Base-by-base conservation (phyloP, 2,113 vertebrate species). In the Onychostruthus taczanowskii region DNA sequence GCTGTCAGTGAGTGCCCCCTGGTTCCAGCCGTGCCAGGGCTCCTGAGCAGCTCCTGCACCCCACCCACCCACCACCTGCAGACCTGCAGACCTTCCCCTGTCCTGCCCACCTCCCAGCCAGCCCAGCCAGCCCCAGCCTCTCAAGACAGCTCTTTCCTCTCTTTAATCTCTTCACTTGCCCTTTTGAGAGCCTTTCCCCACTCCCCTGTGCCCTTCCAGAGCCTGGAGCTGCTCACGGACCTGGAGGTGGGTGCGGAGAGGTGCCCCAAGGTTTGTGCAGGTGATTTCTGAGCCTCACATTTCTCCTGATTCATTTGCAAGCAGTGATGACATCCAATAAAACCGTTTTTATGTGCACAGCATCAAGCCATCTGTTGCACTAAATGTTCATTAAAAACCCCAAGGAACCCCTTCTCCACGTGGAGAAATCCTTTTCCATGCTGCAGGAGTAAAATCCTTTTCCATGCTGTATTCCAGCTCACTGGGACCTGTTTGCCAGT, bases 401-500 rank as follows among this genome's bases (percentile, higher is more conserved):
- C 47, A 53, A 26, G 52, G 56, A 85, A 41, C 23, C 31, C 50
- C 61, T 80, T 86, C 46, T 61, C 70, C 83, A 35, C 7, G 81
- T 78, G 84, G 63, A 75, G 86, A 78, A 88, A 94, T 87, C 47
- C 44, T 85, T 95, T 81, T 93, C 74, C 93, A 61, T 84, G 83
- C 87, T 94, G 79, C 69, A 77, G 89, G 79, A 92, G 89, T 93
- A 52, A 78, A 89, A 94, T 87, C 49, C 44, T 85, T 95, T 81
- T 93, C 79, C 94, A 61, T 83, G 83, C 87, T 94, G 74, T 55
- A 43, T 76, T 88, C 86, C 93, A 91, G 79, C 87, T 88, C 78
- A 6, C 95, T 90, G 93, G 84, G 88, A 94, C 95, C 81, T 44
- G 50, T 97, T 95, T 94, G 95, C 87, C 75, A 68, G 76, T 52